These are phyloP conservation scores for Stichopus horrens DNA, from an alignment of 53 echinoderm and acorn worm species.

Conservation along the genomic window DNA sequence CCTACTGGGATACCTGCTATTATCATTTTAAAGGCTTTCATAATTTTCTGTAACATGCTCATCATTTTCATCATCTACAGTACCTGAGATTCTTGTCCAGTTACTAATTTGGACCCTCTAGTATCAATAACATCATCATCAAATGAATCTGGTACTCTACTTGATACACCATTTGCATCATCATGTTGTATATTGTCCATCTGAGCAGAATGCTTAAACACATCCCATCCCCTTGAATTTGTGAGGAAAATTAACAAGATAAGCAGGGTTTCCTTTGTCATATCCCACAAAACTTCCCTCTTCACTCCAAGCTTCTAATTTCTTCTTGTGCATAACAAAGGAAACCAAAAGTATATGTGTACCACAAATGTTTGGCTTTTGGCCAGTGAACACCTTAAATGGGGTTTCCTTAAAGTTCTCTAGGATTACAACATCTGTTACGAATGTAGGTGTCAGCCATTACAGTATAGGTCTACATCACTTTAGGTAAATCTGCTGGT, in stretches of 20 bases:
- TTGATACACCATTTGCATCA: too few species aligned
- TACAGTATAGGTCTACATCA: conserved; percentile 55
- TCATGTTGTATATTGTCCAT: too few species aligned
- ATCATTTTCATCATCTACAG: too few species aligned
- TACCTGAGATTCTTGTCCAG: too few species aligned
- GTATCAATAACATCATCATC: too few species aligned
- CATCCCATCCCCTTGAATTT: neutral
- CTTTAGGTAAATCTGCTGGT: conserved; percentile 28
- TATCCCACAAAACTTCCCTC: conserved; percentile 44
- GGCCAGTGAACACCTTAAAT: conserved; percentile 43
- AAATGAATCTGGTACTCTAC: too few species aligned
- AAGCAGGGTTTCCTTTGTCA: conserved; percentile 49
- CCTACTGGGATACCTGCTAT: conserved; percentile 29
- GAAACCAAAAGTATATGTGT: conserved; percentile 46
- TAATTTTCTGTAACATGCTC: too few species aligned
- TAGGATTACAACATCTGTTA: conserved; percentile 51
- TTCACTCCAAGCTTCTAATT: conserved; percentile 34
- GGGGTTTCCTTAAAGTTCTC: conserved; percentile 3
- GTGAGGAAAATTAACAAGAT: conserved; percentile 42
- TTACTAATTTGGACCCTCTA: too few species aligned
- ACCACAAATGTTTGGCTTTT: conserved; percentile 24
- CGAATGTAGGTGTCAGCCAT: conserved; percentile 43
- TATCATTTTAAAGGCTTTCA: too few species aligned
- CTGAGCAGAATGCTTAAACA: neutral
- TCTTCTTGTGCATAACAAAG: conserved; percentile 36